These are phyloP conservation scores for Triplophysa rosa DNA, from an alignment of 2,113 vertebrate genomes.

Conservation along the genomic window DNA sequence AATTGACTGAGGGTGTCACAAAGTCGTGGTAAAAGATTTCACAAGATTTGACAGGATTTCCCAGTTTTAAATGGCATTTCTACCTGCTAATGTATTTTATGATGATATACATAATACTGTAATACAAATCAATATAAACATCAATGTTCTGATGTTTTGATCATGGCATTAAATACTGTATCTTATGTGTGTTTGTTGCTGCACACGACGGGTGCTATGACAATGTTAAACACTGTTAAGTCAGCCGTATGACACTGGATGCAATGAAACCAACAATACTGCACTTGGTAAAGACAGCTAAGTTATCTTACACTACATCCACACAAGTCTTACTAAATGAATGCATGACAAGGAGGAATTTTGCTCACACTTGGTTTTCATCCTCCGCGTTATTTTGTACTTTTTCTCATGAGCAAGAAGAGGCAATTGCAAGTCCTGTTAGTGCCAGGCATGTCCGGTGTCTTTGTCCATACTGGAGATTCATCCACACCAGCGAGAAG, in stretches of 20 bases:
- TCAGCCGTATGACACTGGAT: conserved; percentile 22
- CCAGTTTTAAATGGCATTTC: conserved; percentile 23
- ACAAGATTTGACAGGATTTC: conserved; percentile 17
- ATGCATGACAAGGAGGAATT: conserved; percentile 29
- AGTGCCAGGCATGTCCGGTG: neutral
- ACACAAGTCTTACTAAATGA: conserved; percentile 35
- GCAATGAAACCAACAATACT: conserved; percentile 30
- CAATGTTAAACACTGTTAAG: conserved; percentile 2
- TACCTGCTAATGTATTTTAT: conserved; percentile 20
- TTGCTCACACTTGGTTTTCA: neutral
- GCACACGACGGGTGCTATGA: neutral
- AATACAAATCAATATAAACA: conserved; percentile 22
- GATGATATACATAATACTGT: conserved; percentile 23
- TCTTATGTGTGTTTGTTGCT: neutral
- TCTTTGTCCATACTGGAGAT: conserved; percentile 11
- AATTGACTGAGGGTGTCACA: neutral
- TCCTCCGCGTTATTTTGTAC: neutral
- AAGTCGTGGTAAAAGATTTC: conserved; percentile 16
- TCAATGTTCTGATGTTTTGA: conserved; percentile 6
- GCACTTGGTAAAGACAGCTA: conserved; percentile 41
- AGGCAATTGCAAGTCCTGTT: neutral
- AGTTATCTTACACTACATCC: conserved; percentile 40
- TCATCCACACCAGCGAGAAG: conserved; percentile 10
- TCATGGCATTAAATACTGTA: conserved; percentile 1
- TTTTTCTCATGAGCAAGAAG: neutral